Evolutionary conservation across 2,888 invertebrate genomes (phyloP).

Genomic region (Drosophila niveifrons): DNA sequence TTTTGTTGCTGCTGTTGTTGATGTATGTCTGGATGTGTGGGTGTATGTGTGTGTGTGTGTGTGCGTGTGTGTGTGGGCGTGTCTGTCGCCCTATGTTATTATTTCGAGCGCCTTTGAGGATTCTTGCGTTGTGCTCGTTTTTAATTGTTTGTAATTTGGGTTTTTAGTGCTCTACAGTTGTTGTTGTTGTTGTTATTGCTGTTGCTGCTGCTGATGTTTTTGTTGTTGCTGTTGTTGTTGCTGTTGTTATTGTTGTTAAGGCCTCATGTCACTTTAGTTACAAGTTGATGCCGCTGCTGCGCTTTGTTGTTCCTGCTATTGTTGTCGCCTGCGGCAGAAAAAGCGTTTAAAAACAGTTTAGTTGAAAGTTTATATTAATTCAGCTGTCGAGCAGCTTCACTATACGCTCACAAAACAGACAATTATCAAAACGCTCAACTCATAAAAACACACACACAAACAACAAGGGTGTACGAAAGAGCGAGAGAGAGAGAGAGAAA

Average conservation of each 20-base stretch:
- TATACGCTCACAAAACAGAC: constrained; percentile 10
- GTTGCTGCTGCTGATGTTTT: constrained; percentile 27
- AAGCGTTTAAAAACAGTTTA: constrained; percentile 50
- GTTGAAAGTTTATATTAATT: constrained; percentile 61
- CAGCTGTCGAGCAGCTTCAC: constrained; percentile 43
- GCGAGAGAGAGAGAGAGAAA: constrained; percentile 5
- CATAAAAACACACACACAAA: constrained; percentile 15
- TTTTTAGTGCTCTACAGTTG: constrained; percentile 66
- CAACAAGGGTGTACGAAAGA: constrained; percentile 14
- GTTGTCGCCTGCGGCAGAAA: constrained; percentile 34
- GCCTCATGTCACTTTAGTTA: constrained; percentile 78
- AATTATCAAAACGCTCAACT: constrained; percentile 32
- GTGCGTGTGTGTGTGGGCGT: constrained; percentile 32
- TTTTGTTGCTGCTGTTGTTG: constrained; percentile 7
- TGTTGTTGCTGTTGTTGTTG: constrained; percentile 15
- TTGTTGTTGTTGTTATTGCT: constrained; percentile 22
- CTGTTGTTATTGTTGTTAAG: constrained; percentile 67
- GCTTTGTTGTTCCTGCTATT: constrained; percentile 33
- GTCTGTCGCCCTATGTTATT: constrained; percentile 26
- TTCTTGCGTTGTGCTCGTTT: constrained; percentile 57
- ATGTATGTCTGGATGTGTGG: constrained; percentile 1
- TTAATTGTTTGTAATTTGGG: constrained; percentile 77
- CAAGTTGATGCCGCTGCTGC: constrained; percentile 59
- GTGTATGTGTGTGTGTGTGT: constrained; percentile 14
- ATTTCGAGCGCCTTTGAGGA: constrained; percentile 38